These are phyloP conservation scores for Hemiprocne comata DNA, from an alignment of 2,113 vertebrate genomes.

Conservation along the genomic window DNA sequence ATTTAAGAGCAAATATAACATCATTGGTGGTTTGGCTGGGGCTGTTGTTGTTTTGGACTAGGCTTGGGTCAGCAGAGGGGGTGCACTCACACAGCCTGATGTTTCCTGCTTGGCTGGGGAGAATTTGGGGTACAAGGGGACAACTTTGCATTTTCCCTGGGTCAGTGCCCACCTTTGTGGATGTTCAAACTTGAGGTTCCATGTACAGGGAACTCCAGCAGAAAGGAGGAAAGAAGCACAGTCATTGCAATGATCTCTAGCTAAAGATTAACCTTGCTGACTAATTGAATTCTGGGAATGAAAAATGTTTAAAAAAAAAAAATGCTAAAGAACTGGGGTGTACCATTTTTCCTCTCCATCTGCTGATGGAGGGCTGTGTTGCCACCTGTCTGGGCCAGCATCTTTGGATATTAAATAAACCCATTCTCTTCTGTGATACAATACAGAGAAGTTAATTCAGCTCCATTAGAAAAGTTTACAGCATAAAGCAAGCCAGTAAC, in stretches of 20 bases:
- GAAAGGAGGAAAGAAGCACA: not conserved
- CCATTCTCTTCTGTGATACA: not conserved
- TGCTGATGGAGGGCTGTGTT: not conserved
- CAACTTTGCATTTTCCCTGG: not conserved
- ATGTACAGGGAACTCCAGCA: not conserved
- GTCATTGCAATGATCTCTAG: not conserved
- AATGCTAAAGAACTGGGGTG: not conserved
- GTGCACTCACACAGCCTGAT: not conserved
- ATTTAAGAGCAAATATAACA: conserved; percentile 23
- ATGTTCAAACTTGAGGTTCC: not conserved
- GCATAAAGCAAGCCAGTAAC: not conserved
- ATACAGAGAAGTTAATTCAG: not conserved
- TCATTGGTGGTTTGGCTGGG: conserved; percentile 9
- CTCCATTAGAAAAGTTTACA: not conserved
- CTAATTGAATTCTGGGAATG: not conserved
- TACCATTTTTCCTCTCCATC: not conserved
- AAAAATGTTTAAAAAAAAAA: conserved; percentile 15
- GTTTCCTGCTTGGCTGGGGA: not conserved
- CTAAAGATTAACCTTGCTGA: conserved; percentile 61
- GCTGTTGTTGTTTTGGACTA: not conserved
- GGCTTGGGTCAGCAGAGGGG: not conserved
- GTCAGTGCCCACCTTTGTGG: not conserved
- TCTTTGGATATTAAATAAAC: not conserved
- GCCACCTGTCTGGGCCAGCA: not conserved
- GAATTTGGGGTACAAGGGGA: not conserved